Percentiles rank a stretch among this genome's conserved stretches.
Evolutionary conservation across 2,888 invertebrate species (phyloP).

Genomic region (Amphipyra berbera): DNA sequence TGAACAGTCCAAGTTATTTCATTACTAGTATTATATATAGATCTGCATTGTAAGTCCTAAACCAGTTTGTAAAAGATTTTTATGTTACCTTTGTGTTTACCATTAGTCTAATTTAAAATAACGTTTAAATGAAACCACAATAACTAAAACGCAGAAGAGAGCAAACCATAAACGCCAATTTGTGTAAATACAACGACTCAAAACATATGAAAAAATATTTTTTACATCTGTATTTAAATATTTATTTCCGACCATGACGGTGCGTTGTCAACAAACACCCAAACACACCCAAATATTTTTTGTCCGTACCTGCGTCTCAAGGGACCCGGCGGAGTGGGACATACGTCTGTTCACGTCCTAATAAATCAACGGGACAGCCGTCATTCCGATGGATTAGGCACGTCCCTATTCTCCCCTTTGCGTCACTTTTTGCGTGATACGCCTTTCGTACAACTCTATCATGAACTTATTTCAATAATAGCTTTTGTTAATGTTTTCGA

Average conservation of each 20-base stretch:
- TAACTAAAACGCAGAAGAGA: background rate
- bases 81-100: no score
- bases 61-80: no score
- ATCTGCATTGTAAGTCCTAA: no score
- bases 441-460: slow-evolving; percentile 61
- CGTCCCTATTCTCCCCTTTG: slow-evolving; percentile 67
- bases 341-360: slow-evolving; percentile 77
- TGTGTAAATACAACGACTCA: slow-evolving; percentile 22
- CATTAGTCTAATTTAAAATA: no score
- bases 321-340: slow-evolving; percentile 63
- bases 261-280: slow-evolving; percentile 85
- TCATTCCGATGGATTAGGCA: slow-evolving; percentile 73
- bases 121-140: background rate
- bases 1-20: slow-evolving; percentile 7
- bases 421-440: slow-evolving; percentile 63
- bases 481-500: slow-evolving; percentile 42
- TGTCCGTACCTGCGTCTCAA: slow-evolving; percentile 73
- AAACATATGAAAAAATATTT: slow-evolving; percentile 30
- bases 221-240: slow-evolving; percentile 55
- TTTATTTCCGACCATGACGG: slow-evolving; percentile 72
- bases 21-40: no score
- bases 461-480: slow-evolving; percentile 46
- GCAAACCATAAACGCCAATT: slow-evolving; percentile 24
- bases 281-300: slow-evolving; percentile 80
- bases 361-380: slow-evolving; percentile 81